Conservation (phyloP, 2,888 invertebrate genomes). For the Lasioglossum figueresi region DNA sequence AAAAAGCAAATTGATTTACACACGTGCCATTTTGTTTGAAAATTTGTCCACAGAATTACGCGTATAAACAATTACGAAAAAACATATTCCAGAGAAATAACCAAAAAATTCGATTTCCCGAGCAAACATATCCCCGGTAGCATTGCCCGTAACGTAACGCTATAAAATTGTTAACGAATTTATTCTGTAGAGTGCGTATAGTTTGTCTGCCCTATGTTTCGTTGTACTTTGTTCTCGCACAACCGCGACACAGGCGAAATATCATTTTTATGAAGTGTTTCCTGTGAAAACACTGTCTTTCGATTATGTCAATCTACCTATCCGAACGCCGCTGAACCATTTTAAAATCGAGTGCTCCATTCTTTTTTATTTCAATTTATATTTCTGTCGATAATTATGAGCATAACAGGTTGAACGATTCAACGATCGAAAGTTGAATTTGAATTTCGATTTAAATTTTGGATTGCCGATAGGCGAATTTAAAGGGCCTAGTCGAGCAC, state of each 20-base stretch:
- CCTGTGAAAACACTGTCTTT: background rate
- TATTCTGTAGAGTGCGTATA: background rate
- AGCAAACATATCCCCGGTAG: background rate
- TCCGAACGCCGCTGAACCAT: background rate
- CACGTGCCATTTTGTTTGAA: background rate
- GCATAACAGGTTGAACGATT: too few relatives aligned
- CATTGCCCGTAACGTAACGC: background rate
- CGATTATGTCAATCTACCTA: background rate
- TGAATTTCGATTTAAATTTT: too few relatives aligned
- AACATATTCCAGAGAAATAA: background rate
- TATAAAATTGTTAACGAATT: background rate
- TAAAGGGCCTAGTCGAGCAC: too few relatives aligned
- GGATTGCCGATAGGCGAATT: too few relatives aligned
- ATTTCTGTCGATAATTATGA: too few relatives aligned
- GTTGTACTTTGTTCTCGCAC: background rate
- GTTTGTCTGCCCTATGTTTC: background rate
- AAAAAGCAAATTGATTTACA: background rate
- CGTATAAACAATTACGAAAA: background rate
- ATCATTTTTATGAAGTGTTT: background rate
- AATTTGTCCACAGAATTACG: background rate
- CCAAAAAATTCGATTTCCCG: background rate
- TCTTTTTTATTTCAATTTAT: too few relatives aligned
- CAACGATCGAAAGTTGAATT: too few relatives aligned
- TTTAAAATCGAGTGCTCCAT: too few relatives aligned
- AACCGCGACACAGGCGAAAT: background rate